Evolutionary conservation across 2,888 invertebrate species (phyloP).

Genomic region (Amphimallon solstitiale): DNA sequence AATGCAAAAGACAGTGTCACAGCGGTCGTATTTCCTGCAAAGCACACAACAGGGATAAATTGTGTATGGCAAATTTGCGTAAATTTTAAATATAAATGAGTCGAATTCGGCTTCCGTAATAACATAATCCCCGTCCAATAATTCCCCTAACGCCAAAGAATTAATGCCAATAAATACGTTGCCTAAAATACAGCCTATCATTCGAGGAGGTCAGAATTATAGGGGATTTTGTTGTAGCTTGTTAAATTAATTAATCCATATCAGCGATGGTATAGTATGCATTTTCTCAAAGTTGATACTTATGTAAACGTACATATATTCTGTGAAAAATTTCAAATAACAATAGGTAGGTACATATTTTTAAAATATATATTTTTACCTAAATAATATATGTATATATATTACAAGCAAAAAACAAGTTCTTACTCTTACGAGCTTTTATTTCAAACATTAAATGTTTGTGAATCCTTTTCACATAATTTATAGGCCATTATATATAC

Average conservation of each 20-base stretch:
- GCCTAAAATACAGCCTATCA: conserved; percentile 15
- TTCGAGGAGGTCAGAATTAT: conserved; percentile 2
- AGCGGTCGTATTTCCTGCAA: conserved; percentile 29
- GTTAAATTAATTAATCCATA: conserved; percentile 8
- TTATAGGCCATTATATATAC: no score
- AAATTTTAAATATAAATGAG: conserved; percentile 58
- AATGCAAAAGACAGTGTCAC: conserved; percentile 37
- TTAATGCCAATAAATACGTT: conserved; percentile 51
- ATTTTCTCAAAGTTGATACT: no score
- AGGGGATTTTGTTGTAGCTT: conserved; percentile 6
- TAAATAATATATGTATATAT: no score
- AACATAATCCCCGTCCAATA: conserved; percentile 58
- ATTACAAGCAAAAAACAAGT: no score
- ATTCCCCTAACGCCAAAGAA: conserved; percentile 57
- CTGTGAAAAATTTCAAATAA: no score
- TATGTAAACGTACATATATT: no score
- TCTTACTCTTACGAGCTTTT: no score
- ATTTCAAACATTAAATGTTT: no score
- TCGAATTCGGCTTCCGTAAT: conserved; percentile 55
- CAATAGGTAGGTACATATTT: no score
- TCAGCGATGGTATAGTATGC: neutral
- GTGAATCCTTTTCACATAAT: no score
- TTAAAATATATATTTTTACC: no score
- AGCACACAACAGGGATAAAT: conserved; percentile 39
- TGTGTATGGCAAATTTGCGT: conserved; percentile 44